Evolutionary conservation across 2,113 vertebrate species (phyloP), one percentile per base, ranked within the genome.

Genomic region (Aptenodytes forsteri): DNA sequence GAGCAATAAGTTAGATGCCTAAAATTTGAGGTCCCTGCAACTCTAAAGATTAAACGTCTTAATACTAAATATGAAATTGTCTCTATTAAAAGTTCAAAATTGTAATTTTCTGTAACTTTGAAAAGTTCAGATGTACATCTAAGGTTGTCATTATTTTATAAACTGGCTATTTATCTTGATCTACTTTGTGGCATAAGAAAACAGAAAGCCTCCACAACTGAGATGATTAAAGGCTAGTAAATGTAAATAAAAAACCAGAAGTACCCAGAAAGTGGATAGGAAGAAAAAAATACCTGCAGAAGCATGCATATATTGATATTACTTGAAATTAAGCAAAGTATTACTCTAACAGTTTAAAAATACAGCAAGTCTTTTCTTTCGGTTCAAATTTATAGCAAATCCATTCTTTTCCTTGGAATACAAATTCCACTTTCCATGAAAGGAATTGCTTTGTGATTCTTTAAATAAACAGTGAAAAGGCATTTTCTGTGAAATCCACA

Each of bases 321-420:
- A 95, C 56, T 89, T 72, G 80, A 90, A 95, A 91, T 72, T 46
- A 77, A 65, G 65, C 58, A 32, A 64, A 91, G 84, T 88, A 93
- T 90, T 83, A 54, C 59, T 72, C 40, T 81, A 59, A 14, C 11
- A 34, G 11, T 71, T 83, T 42, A 56, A 77, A 80, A 87, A 46
- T 18, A 58, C 11, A 72, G 3, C 2, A 83, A 82, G 2, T 10
- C 2, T 38, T 71, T 84, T 88, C 34, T 80, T 83, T 21, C 7
- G 14, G 4, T 65, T 79, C 16, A 47, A 34, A 69, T 84, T 64
- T 46, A 40, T 52, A 70, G 13, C 27, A 83, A 66, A 78, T 42
- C 4, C 10, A 11, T 75, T 85, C 0, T 58, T 93, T 80, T 58
- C 40, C 65, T 54, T 77, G n/a, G 47, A 96, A 92, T 75, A 12